Percentiles rank a stretch among this genome's conserved stretches.
phyloP scores from a whole-genome alignment of 2,113 vertebrate genomes.

The Sinocyclocheilus maitianheensis region DNA sequence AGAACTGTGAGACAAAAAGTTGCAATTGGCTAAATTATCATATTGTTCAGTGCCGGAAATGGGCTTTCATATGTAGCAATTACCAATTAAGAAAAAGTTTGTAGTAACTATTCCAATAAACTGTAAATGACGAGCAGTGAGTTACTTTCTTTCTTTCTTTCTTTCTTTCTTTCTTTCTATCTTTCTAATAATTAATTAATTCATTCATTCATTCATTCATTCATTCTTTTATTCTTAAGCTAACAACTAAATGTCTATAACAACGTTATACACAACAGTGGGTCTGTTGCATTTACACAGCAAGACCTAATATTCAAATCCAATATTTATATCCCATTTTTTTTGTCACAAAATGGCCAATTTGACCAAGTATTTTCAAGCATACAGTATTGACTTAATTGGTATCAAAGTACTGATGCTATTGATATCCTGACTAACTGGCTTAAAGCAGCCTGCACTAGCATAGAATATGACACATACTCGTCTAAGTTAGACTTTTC shows the following conservation, averaged over 20 bases:
- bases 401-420: not conserved
- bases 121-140: too few relatives aligned
- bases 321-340: not conserved
- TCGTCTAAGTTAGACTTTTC: not conserved
- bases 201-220: too few relatives aligned
- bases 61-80: too few relatives aligned
- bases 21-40: too few relatives aligned
- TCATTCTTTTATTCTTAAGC: too few relatives aligned
- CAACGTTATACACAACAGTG: not conserved
- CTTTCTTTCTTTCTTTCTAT: too few relatives aligned
- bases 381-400: not conserved
- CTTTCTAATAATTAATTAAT: too few relatives aligned
- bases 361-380: not conserved
- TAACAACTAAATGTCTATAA: not conserved
- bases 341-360: not conserved
- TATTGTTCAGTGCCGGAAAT: too few relatives aligned
- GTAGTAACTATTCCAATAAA: too few relatives aligned
- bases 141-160: too few relatives aligned
- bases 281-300: not conserved
- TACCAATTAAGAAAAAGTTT: too few relatives aligned
- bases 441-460: not conserved
- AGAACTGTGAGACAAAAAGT: too few relatives aligned
- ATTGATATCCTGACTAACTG: not conserved
- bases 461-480: not conserved
- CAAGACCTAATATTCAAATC: not conserved